phyloP scores from a whole-genome alignment of 2,113 vertebrate species.

The Boleophthalmus pectinirostris region DNA sequence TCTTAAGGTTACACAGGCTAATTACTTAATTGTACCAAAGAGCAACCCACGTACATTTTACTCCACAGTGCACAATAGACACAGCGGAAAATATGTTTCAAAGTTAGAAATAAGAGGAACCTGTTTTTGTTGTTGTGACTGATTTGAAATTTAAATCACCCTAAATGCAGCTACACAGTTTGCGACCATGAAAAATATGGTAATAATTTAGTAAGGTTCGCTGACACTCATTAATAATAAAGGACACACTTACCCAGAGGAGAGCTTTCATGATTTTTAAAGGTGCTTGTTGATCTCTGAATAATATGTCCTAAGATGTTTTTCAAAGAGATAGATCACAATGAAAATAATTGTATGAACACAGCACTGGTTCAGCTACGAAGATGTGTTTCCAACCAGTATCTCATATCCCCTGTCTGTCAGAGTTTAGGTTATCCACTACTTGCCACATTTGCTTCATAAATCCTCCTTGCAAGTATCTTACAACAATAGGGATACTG shows the following conservation, averaged over 20 bases:
- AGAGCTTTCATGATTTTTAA: slow-evolving; percentile 1
- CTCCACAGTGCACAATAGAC: not conserved
- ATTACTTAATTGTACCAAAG: not conserved
- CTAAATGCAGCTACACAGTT: slow-evolving; percentile 1
- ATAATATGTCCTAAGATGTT: slow-evolving; percentile 3
- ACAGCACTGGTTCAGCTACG: not conserved
- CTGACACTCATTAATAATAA: slow-evolving; percentile 8
- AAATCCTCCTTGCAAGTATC: too few species aligned
- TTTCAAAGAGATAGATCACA: not conserved
- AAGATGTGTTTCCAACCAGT: not conserved
- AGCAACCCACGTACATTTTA: not conserved
- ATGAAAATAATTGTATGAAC: not conserved
- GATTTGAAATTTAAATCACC: slow-evolving; percentile 4
- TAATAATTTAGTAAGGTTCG: slow-evolving; percentile 7
- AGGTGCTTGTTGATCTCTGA: not conserved
- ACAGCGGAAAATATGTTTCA: not conserved
- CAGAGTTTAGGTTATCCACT: too few species aligned
- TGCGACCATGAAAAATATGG: slow-evolving; percentile 6
- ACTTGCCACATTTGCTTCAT: too few species aligned
- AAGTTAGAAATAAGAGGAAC: not conserved
- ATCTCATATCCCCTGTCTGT: too few species aligned
- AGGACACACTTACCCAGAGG: not conserved
- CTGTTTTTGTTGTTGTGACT: slow-evolving; percentile 6
- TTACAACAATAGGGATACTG: too few species aligned
- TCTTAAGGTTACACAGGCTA: slow-evolving; percentile 7